A percentile compares a stretch with the other conserved stretches of the same genome.
Conservation (phyloP, 2,888 invertebrate genomes). For the Cancer borealis region DNA sequence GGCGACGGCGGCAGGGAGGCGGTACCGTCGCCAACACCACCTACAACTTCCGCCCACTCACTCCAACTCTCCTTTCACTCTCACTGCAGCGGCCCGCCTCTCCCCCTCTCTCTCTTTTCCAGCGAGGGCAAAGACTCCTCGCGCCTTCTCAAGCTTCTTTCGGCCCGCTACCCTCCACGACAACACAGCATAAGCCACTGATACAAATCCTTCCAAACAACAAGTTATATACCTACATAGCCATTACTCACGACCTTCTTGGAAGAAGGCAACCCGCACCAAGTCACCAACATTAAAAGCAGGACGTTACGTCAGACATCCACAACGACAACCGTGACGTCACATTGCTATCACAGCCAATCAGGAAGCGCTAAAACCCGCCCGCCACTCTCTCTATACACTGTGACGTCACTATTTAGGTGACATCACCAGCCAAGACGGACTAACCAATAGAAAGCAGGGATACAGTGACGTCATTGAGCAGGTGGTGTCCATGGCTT, state of each 20-base stretch:
- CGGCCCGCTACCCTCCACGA: neutral
- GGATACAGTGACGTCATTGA: neutral
- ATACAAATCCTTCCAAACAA: neutral
- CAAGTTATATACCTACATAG: neutral
- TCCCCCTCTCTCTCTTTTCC: neutral
- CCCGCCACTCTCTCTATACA: neutral
- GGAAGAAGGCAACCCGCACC: slow-evolving; percentile 45
- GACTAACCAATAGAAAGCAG: neutral
- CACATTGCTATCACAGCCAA: neutral
- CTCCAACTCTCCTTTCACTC: slow-evolving; percentile 27
- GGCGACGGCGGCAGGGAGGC: neutral
- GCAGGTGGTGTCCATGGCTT: slow-evolving; percentile 14
- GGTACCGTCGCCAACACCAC: neutral
- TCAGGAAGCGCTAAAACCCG: neutral
- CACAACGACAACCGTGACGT: neutral
- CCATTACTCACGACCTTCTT: slow-evolving; percentile 36
- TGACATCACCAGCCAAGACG: neutral
- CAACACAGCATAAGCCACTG: neutral
- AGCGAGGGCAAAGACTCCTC: neutral
- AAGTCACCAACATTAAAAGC: neutral
- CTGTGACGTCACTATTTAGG: neutral
- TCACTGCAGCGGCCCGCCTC: neutral
- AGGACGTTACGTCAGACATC: neutral
- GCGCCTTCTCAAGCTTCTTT: neutral
- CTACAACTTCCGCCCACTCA: slow-evolving; percentile 18